Evolutionary conservation across 2,888 invertebrate genomes (phyloP), one percentile per base, ranked within the genome.

Genomic region (Willowsia nigromaculata): DNA sequence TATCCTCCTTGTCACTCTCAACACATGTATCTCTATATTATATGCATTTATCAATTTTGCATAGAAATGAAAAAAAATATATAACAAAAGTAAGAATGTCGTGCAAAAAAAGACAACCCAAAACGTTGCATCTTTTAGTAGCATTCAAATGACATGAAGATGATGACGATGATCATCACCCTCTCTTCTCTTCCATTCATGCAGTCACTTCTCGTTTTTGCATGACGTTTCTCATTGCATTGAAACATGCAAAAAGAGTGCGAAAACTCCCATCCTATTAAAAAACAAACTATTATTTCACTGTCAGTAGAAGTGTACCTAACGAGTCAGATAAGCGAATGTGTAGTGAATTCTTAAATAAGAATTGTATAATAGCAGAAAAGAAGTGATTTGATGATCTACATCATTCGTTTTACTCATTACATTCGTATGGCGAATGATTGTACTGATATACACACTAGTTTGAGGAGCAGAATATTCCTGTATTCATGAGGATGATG

Each of bases 221-320:
- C 71, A 84, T 37, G 71, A 74, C 53, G 74, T 85, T 76, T 85
- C 76, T 62, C 85, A 85, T 85, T 43, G 43, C 59, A 59, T 43
- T 74, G 74, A 47, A 25, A 27, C 47, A 74, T 74, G 74, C 74
- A 78, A 78, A 78, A 78, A 37, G 81, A 81, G 81, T 81, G 81
- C 62, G 81, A 81, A 81, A 81, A 81, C 62, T 81, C 81, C 37
- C 81, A 81, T 81, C n/a, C 18, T 78, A 33, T 78, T 53, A 74
- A 74, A 68, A 62, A 37, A 27, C 25, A 43, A 27, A 25, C 74
- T 74, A 74, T 74, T 74, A 74, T 74, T 74, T 74, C 74, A 74
- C 74, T 47, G 74, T 47, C 47, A 74, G 74, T 47, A 68, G 40
- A 40, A 30, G 62, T 62, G n/a, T 7, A 15, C 30, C 13, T 62